A percentile compares a stretch with the other conserved stretches of the same genome.
Conservation (phyloP, 2,113 vertebrate species). For the Daboia siamensis region DNA sequence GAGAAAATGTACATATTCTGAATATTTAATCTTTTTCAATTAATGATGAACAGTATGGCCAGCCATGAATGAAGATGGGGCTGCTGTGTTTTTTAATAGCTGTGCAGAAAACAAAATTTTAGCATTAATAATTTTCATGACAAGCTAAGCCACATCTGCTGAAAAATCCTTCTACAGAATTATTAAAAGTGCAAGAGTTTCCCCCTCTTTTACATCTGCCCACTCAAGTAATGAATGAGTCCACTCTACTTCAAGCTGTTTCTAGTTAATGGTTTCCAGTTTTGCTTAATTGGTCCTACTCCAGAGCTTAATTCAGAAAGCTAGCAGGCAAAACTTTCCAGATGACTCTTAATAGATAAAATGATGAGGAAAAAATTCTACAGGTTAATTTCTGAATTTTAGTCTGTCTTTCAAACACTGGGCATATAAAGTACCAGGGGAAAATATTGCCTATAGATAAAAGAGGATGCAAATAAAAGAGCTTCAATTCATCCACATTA, state of each 20-base stretch:
- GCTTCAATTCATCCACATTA: accelerated
- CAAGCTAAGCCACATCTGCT: not conserved
- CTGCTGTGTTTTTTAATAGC: not conserved
- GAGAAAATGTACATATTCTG: not conserved
- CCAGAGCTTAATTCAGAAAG: not conserved
- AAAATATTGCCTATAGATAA: not conserved
- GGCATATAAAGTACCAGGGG: not conserved
- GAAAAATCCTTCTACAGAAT: not conserved
- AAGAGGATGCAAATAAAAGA: not conserved
- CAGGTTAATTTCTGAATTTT: not conserved
- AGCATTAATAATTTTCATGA: not conserved
- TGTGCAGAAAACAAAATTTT: not conserved
- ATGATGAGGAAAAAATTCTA: not conserved
- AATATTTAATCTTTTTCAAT: not conserved
- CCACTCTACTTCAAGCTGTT: not conserved
- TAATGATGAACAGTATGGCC: not conserved
- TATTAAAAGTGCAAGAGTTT: not conserved
- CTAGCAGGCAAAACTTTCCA: not conserved
- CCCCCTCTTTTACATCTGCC: not conserved
- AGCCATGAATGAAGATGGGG: not conserved
- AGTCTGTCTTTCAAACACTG: not conserved
- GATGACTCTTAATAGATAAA: not conserved
- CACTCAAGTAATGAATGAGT: not conserved
- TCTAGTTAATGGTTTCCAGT: not conserved
- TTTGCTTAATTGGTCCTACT: not conserved